These are phyloP conservation scores for Ormyrus nitidulus DNA, from an alignment of 2,888 invertebrate species.

Conservation along the genomic window DNA sequence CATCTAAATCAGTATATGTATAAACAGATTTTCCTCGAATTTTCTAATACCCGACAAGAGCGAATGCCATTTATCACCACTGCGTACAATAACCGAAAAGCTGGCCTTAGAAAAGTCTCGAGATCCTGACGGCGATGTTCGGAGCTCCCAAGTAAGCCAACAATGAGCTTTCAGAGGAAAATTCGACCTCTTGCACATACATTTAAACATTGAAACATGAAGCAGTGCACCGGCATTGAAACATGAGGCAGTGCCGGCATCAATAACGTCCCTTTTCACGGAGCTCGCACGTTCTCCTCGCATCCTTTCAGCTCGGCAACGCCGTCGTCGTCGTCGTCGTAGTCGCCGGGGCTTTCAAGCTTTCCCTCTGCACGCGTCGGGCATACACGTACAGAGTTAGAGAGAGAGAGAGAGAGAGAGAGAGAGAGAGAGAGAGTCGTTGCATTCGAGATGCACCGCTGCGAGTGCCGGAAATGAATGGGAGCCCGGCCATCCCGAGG, in stretches of 20 bases:
- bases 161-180: background rate
- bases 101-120: no score
- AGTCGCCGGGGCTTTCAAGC: no score
- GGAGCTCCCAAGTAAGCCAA: background rate
- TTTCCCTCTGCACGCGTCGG: no score
- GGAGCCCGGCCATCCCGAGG: conserved; percentile 29
- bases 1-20: no score
- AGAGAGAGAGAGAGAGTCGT: no score
- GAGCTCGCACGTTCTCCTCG: background rate
- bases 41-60: no score
- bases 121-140: no score
- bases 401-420: no score
- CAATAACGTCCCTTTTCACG: conserved; percentile 37
- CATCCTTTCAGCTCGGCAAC: conserved; percentile 4
- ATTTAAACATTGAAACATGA: conserved; percentile 18
- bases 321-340: no score
- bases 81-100: background rate
- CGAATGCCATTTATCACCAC: no score
- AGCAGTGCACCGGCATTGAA: background rate
- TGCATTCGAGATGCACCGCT: conserved; percentile 25
- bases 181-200: conserved; percentile 1
- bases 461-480: conserved; percentile 35
- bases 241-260: conserved; percentile 20
- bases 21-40: no score
- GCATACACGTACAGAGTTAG: no score